Evolutionary conservation across 2,113 vertebrate genomes (phyloP).

Genomic region (Carlito syrichta): DNA sequence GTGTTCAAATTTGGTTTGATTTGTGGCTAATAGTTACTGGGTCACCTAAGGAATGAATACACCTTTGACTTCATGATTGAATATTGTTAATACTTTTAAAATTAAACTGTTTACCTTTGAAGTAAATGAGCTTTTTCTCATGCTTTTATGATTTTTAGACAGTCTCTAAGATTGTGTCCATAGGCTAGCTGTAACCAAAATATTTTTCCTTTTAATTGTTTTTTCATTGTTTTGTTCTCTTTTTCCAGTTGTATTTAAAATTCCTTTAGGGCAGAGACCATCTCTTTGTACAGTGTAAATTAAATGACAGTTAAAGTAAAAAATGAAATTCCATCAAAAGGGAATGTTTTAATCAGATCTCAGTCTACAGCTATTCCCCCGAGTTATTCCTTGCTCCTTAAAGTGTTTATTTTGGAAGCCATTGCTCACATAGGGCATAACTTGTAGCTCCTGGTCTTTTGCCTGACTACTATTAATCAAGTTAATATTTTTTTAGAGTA

Average conservation of each 20-base stretch:
- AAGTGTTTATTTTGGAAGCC: not conserved
- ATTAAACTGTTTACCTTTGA: not conserved
- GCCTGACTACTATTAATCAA: not conserved
- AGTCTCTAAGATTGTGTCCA: not conserved
- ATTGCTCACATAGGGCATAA: not conserved
- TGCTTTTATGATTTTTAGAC: not conserved
- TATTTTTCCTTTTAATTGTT: conserved; percentile 33
- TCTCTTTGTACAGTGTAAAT: not conserved
- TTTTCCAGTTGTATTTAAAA: not conserved
- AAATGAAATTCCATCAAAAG: conserved; percentile 14
- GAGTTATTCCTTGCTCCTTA: not conserved
- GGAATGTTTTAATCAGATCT: conserved; percentile 17
- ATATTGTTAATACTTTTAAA: conserved; percentile 1
- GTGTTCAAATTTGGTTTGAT: conserved; percentile 6
- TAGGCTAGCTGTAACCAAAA: not conserved
- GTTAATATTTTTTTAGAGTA: not conserved
- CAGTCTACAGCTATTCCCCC: not conserved
- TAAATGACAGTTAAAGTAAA: conserved; percentile 36
- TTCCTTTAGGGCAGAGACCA: not conserved
- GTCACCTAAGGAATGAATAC: not conserved
- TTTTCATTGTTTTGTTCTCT: not conserved
- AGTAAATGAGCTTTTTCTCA: not conserved
- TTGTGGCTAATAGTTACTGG: not conserved
- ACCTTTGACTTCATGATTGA: not conserved
- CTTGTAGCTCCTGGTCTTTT: not conserved